Evolutionary conservation across 92 coral and sea anemone species (phyloP).

Genomic region (Galaxea fascicularis): DNA sequence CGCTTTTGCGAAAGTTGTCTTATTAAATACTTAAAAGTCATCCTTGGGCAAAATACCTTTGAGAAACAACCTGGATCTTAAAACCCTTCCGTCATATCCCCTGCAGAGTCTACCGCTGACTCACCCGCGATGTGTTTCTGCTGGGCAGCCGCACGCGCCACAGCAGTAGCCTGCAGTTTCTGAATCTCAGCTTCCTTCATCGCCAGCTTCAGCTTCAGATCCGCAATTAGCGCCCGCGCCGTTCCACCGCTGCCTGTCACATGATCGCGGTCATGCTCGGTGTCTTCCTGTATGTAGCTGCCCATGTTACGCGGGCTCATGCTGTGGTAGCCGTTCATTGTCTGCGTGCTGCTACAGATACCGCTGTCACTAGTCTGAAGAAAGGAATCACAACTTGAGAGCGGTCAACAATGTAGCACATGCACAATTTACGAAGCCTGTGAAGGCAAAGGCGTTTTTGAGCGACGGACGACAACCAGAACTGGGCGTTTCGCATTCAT

Average conservation of each 20-base stretch:
- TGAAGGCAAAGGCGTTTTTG: not conserved
- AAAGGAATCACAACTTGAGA: not conserved
- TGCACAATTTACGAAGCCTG: not conserved
- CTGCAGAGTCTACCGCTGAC: not conserved
- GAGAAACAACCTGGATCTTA: not conserved
- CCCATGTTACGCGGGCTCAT: constrained; percentile 81
- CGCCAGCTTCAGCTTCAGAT: constrained; percentile 88
- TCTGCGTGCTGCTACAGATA: constrained; percentile 81
- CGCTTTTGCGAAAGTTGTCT: too few relatives aligned
- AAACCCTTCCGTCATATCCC: not conserved
- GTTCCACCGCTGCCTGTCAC: constrained; percentile 84
- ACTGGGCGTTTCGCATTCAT: too few relatives aligned
- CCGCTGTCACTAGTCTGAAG: constrained; percentile 90
- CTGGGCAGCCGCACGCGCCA: constrained; percentile 90
- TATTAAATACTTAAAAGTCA: too few relatives aligned
- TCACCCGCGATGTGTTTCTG: constrained; percentile 93
- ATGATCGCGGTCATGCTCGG: constrained; percentile 64
- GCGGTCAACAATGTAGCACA: not conserved
- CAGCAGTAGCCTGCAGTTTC: constrained; percentile 92
- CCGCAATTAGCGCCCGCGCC: constrained; percentile 86
- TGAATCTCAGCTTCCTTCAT: constrained; percentile 93
- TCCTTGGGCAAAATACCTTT: too few relatives aligned
- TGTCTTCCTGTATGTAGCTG: constrained; percentile 81
- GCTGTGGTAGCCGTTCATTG: constrained; percentile 76
- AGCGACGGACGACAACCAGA: too few relatives aligned